Conservation (phyloP, 2,113 vertebrate genomes). For the Chascanopsetta lugubris region DNA sequence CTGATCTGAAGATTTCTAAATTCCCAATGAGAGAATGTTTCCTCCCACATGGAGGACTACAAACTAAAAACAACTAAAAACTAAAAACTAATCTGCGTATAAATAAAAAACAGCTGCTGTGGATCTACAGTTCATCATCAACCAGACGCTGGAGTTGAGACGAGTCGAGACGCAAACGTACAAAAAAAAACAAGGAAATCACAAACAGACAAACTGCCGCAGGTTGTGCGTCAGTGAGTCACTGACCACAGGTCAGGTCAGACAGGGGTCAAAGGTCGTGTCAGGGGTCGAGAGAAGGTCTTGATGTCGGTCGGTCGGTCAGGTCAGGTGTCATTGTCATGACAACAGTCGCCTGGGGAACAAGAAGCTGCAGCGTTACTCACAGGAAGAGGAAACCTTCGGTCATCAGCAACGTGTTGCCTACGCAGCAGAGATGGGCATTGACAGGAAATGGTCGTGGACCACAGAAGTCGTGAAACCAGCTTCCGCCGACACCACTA, state of each 20-base stretch:
- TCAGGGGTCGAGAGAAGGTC: constrained; percentile 68
- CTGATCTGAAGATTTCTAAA: too few relatives aligned
- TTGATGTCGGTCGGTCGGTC: constrained; percentile 70
- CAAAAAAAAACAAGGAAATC: neutral
- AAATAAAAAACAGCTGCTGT: neutral
- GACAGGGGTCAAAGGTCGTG: constrained; percentile 75
- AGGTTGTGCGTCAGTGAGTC: too few relatives aligned
- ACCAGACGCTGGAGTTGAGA: too few relatives aligned
- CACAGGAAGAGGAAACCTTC: constrained; percentile 42
- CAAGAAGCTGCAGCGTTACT: constrained; percentile 78
- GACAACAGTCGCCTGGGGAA: constrained; percentile 77
- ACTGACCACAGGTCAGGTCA: constrained; percentile 58
- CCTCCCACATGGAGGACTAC: too few relatives aligned
- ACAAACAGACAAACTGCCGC: too few relatives aligned
- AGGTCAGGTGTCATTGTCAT: constrained; percentile 74
- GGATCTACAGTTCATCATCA: neutral
- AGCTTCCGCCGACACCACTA: too few relatives aligned
- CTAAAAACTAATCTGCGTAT: neutral
- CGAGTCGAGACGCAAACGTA: too few relatives aligned
- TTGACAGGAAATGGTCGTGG: too few relatives aligned
- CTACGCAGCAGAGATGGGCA: neutral
- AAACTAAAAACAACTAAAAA: neutral
- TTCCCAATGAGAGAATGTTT: neutral
- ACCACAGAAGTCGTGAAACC: neutral
- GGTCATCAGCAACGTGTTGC: constrained; percentile 16